Evolutionary conservation across 2,113 vertebrate genomes (phyloP), one percentile per base, ranked within the genome.

Genomic region (Hiodon tergisus): DNA sequence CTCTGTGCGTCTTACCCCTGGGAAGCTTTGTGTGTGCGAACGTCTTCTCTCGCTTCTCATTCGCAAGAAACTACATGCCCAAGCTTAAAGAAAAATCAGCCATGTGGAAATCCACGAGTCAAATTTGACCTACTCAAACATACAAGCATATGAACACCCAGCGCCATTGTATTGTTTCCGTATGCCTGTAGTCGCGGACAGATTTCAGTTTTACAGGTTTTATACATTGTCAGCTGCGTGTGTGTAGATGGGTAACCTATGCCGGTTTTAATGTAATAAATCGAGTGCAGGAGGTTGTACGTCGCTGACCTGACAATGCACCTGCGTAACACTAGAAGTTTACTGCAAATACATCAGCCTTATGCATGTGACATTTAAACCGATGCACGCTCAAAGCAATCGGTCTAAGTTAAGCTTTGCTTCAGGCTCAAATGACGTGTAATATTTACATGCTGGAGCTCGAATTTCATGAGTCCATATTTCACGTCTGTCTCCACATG

Each of bases 351-450:
- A 63, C 17, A 10, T 63, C 3, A 47, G 48, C 63, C 63, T 66
- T 48, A 48, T 11, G 53, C 13, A 13, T 54, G 46, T 74, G 72
- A 80, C 71, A 81, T 80, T 78, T 70, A 79, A 83, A 71, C 78
- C 8, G 6, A 10, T 76, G 10, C 59, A 71, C 78, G 68, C 70
- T 70, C 81, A 65, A 82, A 79, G 77, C 81, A 76, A 59, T 80
- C 72, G 74, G 48, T 58, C 82, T 73, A 86, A 83, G 77, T 83
- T 83, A 87, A 84, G 82, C 80, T 61, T 2, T 65, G 69, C 59
- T 72, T 78, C 7, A 31, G 73, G 76, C 77, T 76, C 67, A 46
- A 67, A 61, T 79, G 7, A 65, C 47, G 17, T 46, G 48, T 66
- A 66, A 66, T 66, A 66, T 66, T 66, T 66, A 47, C 63, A 66